These are phyloP conservation scores for Pseudocheirus occidentalis DNA, from an alignment of 2,797 vertebrate species.

Conservation along the genomic window DNA sequence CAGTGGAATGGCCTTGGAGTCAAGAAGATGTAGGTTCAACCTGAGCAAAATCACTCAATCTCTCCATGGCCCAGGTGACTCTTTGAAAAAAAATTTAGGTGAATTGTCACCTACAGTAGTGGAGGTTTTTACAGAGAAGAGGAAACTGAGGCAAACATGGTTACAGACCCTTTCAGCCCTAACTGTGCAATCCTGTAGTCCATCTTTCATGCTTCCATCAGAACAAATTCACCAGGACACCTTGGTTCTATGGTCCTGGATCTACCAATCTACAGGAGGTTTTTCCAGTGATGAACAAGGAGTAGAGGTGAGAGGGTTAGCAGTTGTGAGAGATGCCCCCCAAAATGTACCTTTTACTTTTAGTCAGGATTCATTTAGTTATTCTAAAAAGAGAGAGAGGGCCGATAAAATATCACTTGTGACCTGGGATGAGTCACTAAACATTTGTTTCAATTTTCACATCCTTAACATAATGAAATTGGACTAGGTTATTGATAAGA, in stretches of 20 bases:
- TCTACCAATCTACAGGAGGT: too few relatives aligned
- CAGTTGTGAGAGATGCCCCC: background rate
- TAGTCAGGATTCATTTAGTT: background rate
- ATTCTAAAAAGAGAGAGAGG: background rate
- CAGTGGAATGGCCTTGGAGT: background rate
- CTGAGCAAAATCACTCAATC: background rate
- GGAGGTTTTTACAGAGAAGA: too few relatives aligned
- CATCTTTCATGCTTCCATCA: too few relatives aligned
- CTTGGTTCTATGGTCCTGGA: too few relatives aligned
- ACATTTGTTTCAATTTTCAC: background rate
- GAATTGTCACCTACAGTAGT: background rate
- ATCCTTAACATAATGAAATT: background rate
- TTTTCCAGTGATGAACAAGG: background rate
- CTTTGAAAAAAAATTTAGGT: background rate
- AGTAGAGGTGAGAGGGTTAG: background rate
- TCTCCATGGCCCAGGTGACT: background rate
- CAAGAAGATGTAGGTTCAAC: background rate
- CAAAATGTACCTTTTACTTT: background rate
- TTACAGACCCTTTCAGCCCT: too few relatives aligned
- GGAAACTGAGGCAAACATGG: too few relatives aligned
- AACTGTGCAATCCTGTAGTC: too few relatives aligned
- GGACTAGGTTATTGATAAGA: background rate
- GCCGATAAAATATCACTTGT: rapidly evolving
- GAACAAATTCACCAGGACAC: too few relatives aligned
- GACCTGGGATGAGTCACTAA: background rate